phyloP scores from a whole-genome alignment of 2,888 invertebrate species.

The Heliconius charithonia region DNA sequence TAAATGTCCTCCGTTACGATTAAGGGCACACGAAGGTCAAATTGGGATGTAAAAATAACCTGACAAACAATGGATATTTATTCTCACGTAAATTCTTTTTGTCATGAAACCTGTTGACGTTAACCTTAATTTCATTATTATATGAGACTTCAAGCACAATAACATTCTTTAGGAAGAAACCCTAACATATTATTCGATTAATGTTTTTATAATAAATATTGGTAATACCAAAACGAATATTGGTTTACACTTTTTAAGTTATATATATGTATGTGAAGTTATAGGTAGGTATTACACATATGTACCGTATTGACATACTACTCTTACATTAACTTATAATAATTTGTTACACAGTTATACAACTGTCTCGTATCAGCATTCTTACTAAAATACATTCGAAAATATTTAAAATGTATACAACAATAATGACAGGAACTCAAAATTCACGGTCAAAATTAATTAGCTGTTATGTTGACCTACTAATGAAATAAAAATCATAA shows the following conservation, averaged over 20 bases:
- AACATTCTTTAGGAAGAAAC: not conserved
- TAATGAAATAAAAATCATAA: slow-evolving; percentile 34
- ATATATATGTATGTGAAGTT: not conserved
- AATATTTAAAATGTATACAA: slow-evolving; percentile 27
- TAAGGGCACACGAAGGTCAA: slow-evolving; percentile 49
- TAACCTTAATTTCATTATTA: not conserved
- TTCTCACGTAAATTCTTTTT: not conserved
- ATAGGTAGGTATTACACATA: not conserved
- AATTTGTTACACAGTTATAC: slow-evolving; percentile 7
- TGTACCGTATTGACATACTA: not conserved
- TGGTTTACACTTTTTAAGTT: not conserved
- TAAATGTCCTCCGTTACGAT: slow-evolving; percentile 51
- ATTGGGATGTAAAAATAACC: slow-evolving; percentile 43
- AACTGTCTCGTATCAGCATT: not conserved
- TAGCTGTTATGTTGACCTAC: slow-evolving; percentile 44
- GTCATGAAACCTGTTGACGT: not conserved
- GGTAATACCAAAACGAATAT: not conserved
- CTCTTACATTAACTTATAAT: not conserved
- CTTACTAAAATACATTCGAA: slow-evolving; percentile 16
- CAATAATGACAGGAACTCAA: slow-evolving; percentile 18
- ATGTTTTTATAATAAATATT: not conserved
- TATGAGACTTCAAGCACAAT: not conserved
- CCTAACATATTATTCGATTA: not conserved
- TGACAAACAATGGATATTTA: slow-evolving; percentile 15
- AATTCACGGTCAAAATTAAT: slow-evolving; percentile 48